phyloP scores from a whole-genome alignment of 2,888 invertebrate genomes.

The Stegophylla sp. region DNA sequence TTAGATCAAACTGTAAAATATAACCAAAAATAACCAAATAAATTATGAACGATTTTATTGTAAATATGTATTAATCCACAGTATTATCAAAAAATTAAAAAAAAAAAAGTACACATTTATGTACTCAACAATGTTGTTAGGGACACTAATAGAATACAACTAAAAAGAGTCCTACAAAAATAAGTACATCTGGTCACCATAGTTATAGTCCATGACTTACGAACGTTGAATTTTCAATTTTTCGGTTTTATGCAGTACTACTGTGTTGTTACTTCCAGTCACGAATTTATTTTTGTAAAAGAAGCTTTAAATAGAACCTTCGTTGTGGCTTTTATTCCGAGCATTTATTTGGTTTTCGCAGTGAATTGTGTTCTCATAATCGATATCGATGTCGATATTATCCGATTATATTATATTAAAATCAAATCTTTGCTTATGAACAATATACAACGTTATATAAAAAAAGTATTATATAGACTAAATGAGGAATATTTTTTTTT shows the following conservation, averaged over 20 bases:
- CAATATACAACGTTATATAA: too few relatives aligned
- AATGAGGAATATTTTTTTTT: background rate
- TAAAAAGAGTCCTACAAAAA: too few relatives aligned
- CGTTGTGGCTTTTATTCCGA: background rate
- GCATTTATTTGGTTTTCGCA: background rate
- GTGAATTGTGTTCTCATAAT: background rate
- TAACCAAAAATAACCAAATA: too few relatives aligned
- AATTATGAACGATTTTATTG: too few relatives aligned
- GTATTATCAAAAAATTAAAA: too few relatives aligned
- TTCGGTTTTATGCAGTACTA: background rate
- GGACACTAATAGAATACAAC: too few relatives aligned
- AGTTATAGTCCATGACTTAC: constrained; percentile 2
- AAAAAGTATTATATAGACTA: too few relatives aligned
- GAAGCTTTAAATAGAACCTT: background rate
- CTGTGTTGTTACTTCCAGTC: background rate
- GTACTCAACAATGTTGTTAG: too few relatives aligned
- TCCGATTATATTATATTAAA: background rate
- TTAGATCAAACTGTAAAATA: too few relatives aligned
- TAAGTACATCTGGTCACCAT: background rate
- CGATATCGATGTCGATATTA: background rate
- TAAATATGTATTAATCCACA: too few relatives aligned
- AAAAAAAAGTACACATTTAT: too few relatives aligned
- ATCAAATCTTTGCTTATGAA: background rate
- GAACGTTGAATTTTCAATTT: constrained; percentile 20
- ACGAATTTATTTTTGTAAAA: background rate